Evolutionary conservation across 2,888 invertebrate genomes (phyloP).

Genomic region (Philereme transversata): DNA sequence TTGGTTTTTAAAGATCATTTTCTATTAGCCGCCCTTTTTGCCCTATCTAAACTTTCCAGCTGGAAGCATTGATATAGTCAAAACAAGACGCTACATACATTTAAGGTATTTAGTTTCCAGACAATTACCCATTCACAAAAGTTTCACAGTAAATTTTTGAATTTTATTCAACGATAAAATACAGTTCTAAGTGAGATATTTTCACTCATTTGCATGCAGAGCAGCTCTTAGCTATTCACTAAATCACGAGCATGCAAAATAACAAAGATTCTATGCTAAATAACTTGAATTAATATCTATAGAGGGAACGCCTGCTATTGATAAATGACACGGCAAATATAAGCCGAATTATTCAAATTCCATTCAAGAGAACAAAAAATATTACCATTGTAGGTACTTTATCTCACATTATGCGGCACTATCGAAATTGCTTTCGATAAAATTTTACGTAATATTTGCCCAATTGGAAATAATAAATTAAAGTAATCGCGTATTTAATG

Average conservation of each 20-base stretch:
- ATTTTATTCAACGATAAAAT: slow-evolving; percentile 34
- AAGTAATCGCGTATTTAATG: slow-evolving; percentile 71
- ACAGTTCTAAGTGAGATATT: slow-evolving; percentile 39
- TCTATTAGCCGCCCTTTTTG: too few relatives aligned
- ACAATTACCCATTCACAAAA: slow-evolving; percentile 37
- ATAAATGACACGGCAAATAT: slow-evolving; percentile 65
- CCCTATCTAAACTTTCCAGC: too few relatives aligned
- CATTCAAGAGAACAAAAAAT: slow-evolving; percentile 69
- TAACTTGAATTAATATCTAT: slow-evolving; percentile 57
- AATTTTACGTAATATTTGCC: slow-evolving; percentile 65
- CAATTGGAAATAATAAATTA: slow-evolving; percentile 75
- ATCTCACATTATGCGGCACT: slow-evolving; percentile 68
- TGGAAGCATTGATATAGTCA: slow-evolving; percentile 12
- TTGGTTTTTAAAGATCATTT: too few relatives aligned
- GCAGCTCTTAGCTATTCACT: slow-evolving; percentile 39
- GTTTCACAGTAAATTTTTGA: slow-evolving; percentile 30
- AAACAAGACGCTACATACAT: slow-evolving; percentile 19
- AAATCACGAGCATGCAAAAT: slow-evolving; percentile 58
- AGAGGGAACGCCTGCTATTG: slow-evolving; percentile 45
- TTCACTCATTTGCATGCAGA: slow-evolving; percentile 45
- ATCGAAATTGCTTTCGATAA: slow-evolving; percentile 78
- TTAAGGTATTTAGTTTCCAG: slow-evolving; percentile 29
- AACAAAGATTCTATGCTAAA: slow-evolving; percentile 53
- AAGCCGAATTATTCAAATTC: slow-evolving; percentile 71
- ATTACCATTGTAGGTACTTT: slow-evolving; percentile 68